Percentiles rank a stretch among this genome's conserved stretches.
These are phyloP conservation scores for Dryobotodes eremita DNA, from an alignment of 2,888 invertebrate species.

Conservation along the genomic window DNA sequence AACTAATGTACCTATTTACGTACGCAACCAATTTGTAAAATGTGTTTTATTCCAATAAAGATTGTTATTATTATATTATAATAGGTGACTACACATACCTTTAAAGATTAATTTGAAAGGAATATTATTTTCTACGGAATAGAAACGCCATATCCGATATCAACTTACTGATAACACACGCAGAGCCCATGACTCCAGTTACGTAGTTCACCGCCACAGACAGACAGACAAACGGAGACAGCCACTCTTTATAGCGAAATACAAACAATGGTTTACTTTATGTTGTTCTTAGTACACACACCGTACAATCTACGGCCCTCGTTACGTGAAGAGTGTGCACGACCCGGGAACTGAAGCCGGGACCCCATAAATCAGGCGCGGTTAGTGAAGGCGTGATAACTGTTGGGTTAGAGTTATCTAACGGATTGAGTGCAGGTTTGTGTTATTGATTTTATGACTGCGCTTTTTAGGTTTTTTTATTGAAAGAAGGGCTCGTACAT, in stretches of 20 bases:
- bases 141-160: slow-evolving; percentile 40
- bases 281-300: slow-evolving; percentile 54
- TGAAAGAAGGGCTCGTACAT: background rate
- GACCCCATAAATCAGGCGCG: slow-evolving; percentile 66
- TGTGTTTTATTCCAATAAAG: too few relatives aligned
- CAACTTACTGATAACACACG: slow-evolving; percentile 31
- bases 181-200: slow-evolving; percentile 29
- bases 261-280: slow-evolving; percentile 66
- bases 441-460: background rate
- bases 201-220: slow-evolving; percentile 40
- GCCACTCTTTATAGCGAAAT: slow-evolving; percentile 63
- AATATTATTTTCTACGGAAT: background rate
- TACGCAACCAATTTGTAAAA: too few relatives aligned
- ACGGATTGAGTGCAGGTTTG: background rate
- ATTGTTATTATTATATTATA: too few relatives aligned
- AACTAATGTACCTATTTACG: too few relatives aligned
- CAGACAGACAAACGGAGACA: slow-evolving; percentile 63
- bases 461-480: background rate
- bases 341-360: slow-evolving; percentile 67
- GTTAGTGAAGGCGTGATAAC: slow-evolving; percentile 62
- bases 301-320: slow-evolving; percentile 59
- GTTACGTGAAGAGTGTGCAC: slow-evolving; percentile 67
- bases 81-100: too few relatives aligned
- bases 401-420: slow-evolving; percentile 52
- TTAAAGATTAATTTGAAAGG: background rate